These are phyloP conservation scores for Stegastes partitus DNA, from an alignment of 2,113 vertebrate species.

Conservation along the genomic window DNA sequence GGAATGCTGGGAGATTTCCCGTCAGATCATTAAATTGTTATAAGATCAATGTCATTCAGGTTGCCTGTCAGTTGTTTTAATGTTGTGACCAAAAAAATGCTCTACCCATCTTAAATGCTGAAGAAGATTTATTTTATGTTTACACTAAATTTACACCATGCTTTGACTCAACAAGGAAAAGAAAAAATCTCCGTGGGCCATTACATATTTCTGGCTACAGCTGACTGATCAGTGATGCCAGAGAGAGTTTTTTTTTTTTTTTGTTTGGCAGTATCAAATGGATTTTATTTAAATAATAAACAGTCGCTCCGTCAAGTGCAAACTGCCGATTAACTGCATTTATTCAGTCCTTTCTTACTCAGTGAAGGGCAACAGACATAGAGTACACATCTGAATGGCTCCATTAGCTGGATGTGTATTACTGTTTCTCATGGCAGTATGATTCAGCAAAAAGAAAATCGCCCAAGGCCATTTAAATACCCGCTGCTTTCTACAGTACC, in stretches of 20 bases:
- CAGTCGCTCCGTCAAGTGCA: not conserved
- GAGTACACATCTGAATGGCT: not conserved
- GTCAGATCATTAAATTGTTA: too few relatives aligned
- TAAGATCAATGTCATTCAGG: too few relatives aligned
- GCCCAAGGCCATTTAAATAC: constrained; percentile 34
- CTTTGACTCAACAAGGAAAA: not conserved
- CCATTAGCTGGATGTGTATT: not conserved
- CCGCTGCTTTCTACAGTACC: constrained; percentile 7
- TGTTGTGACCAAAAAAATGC: too few relatives aligned
- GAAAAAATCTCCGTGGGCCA: not conserved
- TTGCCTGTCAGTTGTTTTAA: too few relatives aligned
- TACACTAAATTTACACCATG: not conserved
- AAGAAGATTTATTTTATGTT: not conserved
- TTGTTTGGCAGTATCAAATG: not conserved
- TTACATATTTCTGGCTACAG: not conserved
- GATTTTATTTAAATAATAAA: not conserved
- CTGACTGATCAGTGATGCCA: not conserved
- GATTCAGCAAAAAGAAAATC: constrained; percentile 44
- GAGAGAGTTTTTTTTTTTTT: constrained; percentile 2
- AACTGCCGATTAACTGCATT: constrained; percentile 6
- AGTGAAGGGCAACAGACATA: not conserved
- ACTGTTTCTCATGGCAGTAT: constrained; percentile 21
- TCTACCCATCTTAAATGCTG: not conserved
- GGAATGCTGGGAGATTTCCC: too few relatives aligned
- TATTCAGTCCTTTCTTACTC: not conserved